Conservation (phyloP, 2,797 vertebrate genomes). For the Amphiprion clarkii region DNA sequence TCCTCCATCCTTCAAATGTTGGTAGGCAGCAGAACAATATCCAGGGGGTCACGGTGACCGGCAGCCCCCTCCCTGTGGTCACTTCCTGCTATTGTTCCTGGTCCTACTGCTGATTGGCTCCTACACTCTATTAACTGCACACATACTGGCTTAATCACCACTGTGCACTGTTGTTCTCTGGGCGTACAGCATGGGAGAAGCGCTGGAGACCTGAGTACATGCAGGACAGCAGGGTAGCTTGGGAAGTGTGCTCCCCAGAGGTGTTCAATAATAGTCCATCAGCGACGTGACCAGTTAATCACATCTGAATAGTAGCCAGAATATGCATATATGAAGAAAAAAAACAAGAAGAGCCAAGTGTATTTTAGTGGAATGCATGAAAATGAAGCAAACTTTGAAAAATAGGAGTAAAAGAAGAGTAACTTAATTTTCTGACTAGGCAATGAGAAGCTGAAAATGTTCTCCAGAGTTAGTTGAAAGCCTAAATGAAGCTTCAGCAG, state of each 20-base stretch:
- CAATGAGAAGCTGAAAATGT: too few relatives aligned
- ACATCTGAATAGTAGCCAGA: constrained; percentile 12
- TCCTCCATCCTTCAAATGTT: constrained; percentile 72
- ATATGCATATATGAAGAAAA: constrained; percentile 2
- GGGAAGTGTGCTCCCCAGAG: constrained; percentile 30
- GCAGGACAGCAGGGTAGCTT: constrained; percentile 47
- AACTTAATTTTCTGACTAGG: background rate
- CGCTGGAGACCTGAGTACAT: constrained; percentile 37
- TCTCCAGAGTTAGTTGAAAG: too few relatives aligned
- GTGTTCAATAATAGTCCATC: constrained; percentile 20
- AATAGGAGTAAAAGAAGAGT: too few relatives aligned
- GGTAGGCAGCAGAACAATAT: constrained; percentile 90
- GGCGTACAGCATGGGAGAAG: constrained; percentile 44
- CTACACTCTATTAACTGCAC: constrained; percentile 67
- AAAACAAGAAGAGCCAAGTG: background rate
- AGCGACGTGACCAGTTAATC: constrained; percentile 10
- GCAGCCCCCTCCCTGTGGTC: constrained; percentile 89
- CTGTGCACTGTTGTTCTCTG: constrained; percentile 24
- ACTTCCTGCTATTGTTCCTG: constrained; percentile 96
- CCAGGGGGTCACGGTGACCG: constrained; percentile 90
- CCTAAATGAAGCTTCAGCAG: too few relatives aligned
- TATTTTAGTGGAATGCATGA: background rate
- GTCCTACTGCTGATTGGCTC: constrained; percentile 70
- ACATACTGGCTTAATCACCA: constrained; percentile 60
- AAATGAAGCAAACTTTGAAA: background rate